These are phyloP conservation scores for Mesocricetus auratus DNA, from an alignment of 2,113 vertebrate genomes.

Conservation along the genomic window DNA sequence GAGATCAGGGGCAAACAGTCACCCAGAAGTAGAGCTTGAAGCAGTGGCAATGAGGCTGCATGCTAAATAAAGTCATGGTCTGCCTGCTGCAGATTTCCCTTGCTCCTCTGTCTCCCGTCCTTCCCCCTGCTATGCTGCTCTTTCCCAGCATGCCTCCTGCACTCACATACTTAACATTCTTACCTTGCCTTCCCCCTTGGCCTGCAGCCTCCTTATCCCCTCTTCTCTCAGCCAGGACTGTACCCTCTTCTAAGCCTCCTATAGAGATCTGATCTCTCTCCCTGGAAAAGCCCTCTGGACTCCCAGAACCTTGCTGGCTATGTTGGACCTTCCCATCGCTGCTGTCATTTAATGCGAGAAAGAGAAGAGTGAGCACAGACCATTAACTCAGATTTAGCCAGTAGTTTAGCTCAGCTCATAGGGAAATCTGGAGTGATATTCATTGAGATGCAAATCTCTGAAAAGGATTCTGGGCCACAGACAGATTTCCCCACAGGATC, in stretches of 20 bases:
- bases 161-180: background rate
- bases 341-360: background rate
- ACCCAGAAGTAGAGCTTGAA: rapidly evolving
- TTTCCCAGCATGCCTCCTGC: background rate
- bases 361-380: background rate
- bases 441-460: constrained; percentile 47
- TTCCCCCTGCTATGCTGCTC: background rate
- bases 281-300: background rate
- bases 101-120: background rate
- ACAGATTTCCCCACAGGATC: constrained; percentile 2
- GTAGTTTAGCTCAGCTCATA: background rate
- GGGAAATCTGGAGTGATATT: background rate
- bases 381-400: background rate
- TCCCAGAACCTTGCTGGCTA: background rate
- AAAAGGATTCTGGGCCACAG: constrained; percentile 10
- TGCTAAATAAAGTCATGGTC: background rate
- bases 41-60: rapidly evolving
- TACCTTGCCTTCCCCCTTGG: background rate
- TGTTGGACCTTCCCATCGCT: background rate
- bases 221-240: background rate
- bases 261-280: background rate
- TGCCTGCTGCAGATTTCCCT: background rate
- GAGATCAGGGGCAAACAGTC: background rate
- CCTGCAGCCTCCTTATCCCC: background rate
- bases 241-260: background rate